phyloP scores from a whole-genome alignment of 2,888 invertebrate species.

The Diadegma fenestrale region DNA sequence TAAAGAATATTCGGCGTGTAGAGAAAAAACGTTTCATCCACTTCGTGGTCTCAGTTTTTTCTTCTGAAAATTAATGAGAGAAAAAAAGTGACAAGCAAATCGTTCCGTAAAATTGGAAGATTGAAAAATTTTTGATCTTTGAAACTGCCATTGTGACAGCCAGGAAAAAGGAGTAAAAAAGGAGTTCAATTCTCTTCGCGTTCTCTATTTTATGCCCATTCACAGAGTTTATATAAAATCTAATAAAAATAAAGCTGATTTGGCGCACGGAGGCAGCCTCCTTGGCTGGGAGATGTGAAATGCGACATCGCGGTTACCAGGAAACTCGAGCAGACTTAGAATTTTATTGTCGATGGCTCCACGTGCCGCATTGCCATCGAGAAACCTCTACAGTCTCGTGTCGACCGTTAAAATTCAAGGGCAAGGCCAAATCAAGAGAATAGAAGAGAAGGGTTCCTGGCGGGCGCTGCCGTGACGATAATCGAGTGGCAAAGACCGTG shows the following conservation, averaged over 20 bases:
- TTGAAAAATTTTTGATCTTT: not conserved
- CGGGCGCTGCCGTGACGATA: not conserved
- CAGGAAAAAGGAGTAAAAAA: not conserved
- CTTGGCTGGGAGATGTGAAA: not conserved
- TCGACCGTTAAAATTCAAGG: constrained; percentile 65
- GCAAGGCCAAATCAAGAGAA: constrained; percentile 35
- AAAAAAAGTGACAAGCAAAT: not conserved
- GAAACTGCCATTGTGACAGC: not conserved
- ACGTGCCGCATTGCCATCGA: constrained; percentile 43
- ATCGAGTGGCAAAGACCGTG: constrained; percentile 4
- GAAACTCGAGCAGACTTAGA: constrained; percentile 35
- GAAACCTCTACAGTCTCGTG: constrained; percentile 57
- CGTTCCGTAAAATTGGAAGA: not conserved
- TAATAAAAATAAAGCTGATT: not conserved
- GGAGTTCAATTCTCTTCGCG: not conserved
- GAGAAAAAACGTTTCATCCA: not conserved
- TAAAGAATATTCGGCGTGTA: not conserved
- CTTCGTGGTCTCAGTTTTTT: not conserved
- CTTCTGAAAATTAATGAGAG: not conserved
- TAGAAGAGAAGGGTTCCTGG: constrained; percentile 40
- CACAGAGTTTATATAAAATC: not conserved
- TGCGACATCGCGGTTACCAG: constrained; percentile 25
- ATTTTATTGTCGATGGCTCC: constrained; percentile 32
- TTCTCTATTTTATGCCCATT: not conserved
- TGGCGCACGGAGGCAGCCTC: not conserved